A percentile compares a stretch with the other conserved stretches of the same genome.
Conservation (phyloP, 2,113 vertebrate genomes). For the Catharus bicknelli region DNA sequence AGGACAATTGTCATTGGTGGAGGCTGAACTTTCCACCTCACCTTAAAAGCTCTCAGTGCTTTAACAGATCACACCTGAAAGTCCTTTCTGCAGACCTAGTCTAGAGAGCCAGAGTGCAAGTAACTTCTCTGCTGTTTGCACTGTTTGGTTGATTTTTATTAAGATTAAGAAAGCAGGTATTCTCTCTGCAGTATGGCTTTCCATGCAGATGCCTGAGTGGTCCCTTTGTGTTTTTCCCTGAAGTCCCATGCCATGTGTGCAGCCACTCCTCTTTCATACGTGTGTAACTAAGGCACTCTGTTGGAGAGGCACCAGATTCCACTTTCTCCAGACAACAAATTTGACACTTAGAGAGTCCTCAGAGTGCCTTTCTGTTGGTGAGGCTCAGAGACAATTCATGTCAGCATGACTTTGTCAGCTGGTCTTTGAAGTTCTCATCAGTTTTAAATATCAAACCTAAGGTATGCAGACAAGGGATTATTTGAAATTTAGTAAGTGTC, state of each 20-base stretch:
- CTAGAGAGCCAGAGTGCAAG: background rate
- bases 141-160: background rate
- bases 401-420: background rate
- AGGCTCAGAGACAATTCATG: background rate
- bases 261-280: background rate
- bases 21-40: conserved; percentile 11
- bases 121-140: background rate
- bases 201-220: background rate
- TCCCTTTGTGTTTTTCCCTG: background rate
- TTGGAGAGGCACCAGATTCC: background rate
- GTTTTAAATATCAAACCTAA: background rate
- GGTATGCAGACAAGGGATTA: background rate
- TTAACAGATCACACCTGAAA: background rate
- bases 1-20: background rate
- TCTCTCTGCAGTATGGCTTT: background rate
- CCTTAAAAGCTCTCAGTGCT: background rate
- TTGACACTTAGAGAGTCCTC: background rate
- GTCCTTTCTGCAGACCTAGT: background rate
- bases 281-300: fast-evolving
- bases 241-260: background rate
- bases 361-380: background rate
- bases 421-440: background rate
- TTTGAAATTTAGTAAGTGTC: background rate
- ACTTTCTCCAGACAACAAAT: background rate
- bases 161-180: background rate